phyloP scores from a whole-genome alignment of 2,888 invertebrate genomes.

The Caradrina clavipalpis region DNA sequence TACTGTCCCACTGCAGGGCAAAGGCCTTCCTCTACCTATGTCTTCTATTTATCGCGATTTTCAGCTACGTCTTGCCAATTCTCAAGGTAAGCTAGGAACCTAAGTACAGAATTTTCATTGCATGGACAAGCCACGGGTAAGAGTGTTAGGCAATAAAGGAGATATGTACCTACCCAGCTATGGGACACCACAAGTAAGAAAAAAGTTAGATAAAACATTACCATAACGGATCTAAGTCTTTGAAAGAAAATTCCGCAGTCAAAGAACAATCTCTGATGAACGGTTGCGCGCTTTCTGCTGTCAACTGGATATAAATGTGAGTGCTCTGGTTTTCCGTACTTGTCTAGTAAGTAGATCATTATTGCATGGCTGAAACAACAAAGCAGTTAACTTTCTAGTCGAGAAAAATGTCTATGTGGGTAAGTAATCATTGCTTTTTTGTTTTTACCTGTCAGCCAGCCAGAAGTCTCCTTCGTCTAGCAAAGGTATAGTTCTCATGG shows the following conservation, averaged over 20 bases:
- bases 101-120: no score
- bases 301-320: slow-evolving; percentile 78
- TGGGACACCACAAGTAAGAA: neutral
- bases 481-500: slow-evolving; percentile 84
- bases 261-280: slow-evolving; percentile 82
- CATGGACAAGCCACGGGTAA: no score
- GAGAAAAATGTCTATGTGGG: neutral
- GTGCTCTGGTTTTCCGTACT: slow-evolving; percentile 79
- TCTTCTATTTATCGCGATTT: no score
- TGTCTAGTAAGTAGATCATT: slow-evolving; percentile 81
- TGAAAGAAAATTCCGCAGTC: slow-evolving; percentile 84
- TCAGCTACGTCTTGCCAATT: no score
- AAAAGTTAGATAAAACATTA: slow-evolving; percentile 55
- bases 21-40: no score
- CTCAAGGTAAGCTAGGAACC: no score
- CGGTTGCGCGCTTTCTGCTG: slow-evolving; percentile 75
- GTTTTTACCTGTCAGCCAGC: slow-evolving; percentile 82
- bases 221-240: slow-evolving; percentile 83
- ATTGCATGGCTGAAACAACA: slow-evolving; percentile 80
- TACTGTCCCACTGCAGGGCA: no score
- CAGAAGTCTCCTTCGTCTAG: slow-evolving; percentile 81
- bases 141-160: no score
- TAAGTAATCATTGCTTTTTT: slow-evolving; percentile 22
- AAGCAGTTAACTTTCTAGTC: neutral
- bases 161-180: no score